Base-by-base conservation (phyloP, 2,888 invertebrate genomes). In the Volucella inanis region DNA sequence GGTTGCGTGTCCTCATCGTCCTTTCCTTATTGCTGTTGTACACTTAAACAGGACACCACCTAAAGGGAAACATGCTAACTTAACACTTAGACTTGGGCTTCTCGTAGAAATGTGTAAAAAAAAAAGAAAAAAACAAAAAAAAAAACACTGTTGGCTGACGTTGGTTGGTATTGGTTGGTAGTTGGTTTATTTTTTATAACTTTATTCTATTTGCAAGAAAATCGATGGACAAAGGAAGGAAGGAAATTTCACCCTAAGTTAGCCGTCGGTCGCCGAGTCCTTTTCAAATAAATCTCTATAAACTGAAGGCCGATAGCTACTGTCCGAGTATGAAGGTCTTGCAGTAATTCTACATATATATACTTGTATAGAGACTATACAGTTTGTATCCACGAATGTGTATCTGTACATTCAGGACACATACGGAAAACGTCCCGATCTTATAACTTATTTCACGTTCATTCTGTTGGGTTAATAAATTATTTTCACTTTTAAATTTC, bases 401-500 rank as follows among this genome's bases (percentile, higher is more conserved):
- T 15, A 43, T 12, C 6, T 4, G 38, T 38, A 62, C 38, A 67
- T 50, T 68, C 54, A 67, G 74, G 65, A 71, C 72, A 80, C 52
- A 14, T 49, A 41, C 54, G n/a, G 8, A 59, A 31, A 47, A 72
- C 55, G 49, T 64, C 39, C 55, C 10, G 64, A 61, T 41, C 74
- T 83, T 77, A 68, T 74, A 79, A 74, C 79, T 84, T 75, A 79
- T 79, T 84, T 79, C 79, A 65, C 79, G 64, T 14, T 54, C 79
- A 79, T 84, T 79, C 79, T 55, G 79, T 68, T 75, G 65, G 79
- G 75, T 84, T 84, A 84, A 84, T 84, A 84, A 84, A 84, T 84
- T 84, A 84, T 84, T 84, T 84, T 84, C 84, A 84, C 84, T 84
- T 84, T 84, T 79, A 76, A 80, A 61, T 72, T 75, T 62, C 75